phyloP scores from a whole-genome alignment of 2,888 invertebrate genomes.

The Drosophila picticornis region DNA sequence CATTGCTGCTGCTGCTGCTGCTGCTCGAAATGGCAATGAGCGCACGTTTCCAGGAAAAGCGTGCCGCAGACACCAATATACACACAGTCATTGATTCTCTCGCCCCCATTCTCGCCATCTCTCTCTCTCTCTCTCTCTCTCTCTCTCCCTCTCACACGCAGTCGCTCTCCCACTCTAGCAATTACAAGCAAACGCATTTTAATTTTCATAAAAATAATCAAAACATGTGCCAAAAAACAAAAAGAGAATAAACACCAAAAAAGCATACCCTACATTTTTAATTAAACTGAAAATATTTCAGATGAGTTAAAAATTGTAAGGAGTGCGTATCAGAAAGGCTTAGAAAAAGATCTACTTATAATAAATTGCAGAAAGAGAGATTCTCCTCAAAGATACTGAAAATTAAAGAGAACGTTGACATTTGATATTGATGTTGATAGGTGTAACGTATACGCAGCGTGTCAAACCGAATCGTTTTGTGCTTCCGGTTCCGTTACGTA shows the following conservation, averaged over 20 bases:
- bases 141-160: not conserved
- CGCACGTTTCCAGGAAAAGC: conserved; percentile 73
- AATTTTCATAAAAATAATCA: conserved; percentile 80
- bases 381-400: not conserved
- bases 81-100: conserved; percentile 25
- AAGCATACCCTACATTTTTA: conserved; percentile 29
- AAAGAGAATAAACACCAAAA: not conserved
- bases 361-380: too few relatives aligned
- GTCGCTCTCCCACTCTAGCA: conserved; percentile 22
- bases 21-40: conserved; percentile 74
- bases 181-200: conserved; percentile 81
- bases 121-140: not conserved
- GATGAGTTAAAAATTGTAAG: not conserved
- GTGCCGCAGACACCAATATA: conserved; percentile 57
- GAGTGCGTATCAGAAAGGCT: not conserved
- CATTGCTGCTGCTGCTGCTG: conserved; percentile 24
- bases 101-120: not conserved
- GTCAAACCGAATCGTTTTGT: too few relatives aligned
- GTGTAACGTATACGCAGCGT: too few relatives aligned
- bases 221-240: conserved; percentile 70
- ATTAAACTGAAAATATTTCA: not conserved
- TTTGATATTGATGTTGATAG: not conserved
- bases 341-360: not conserved
- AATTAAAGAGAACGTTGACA: not conserved
- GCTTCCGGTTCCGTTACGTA: not conserved